Percentiles rank a stretch among this genome's conserved stretches.
phyloP scores from a whole-genome alignment of 92 coral and sea anemone species.

The Scolanthus callimorphus region DNA sequence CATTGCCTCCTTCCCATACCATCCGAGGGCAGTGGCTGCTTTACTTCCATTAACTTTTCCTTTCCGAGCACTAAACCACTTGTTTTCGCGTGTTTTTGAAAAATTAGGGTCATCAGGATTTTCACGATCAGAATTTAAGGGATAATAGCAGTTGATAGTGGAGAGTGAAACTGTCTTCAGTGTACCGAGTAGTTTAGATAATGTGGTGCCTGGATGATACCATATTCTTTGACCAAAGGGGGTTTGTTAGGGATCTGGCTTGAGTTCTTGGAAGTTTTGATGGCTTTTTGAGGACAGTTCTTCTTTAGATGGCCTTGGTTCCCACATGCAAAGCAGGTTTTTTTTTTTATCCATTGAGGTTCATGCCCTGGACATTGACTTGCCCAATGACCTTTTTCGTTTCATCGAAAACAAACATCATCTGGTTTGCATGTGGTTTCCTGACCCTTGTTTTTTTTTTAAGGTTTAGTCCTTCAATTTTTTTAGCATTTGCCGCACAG shows the following conservation, averaged over 20 bases:
- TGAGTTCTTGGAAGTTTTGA: no score
- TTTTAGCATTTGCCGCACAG: slow-evolving; percentile 34
- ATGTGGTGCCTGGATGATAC: slow-evolving; percentile 12
- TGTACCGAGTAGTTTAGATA: no score
- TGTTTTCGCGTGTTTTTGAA: slow-evolving; percentile 9
- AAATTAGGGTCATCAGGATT: slow-evolving; percentile 25
- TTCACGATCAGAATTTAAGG: no score
- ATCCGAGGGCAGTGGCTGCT: slow-evolving; percentile 53
- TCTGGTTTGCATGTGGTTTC: not conserved
- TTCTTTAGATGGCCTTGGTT: no score
- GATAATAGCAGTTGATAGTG: no score
- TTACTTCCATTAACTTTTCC: slow-evolving; percentile 38
- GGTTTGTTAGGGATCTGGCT: not conserved
- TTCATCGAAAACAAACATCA: slow-evolving; percentile 33
- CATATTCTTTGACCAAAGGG: not conserved
- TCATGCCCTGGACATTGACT: no score
- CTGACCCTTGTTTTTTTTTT: not conserved
- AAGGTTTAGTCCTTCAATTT: not conserved
- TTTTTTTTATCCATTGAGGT: slow-evolving; percentile 36
- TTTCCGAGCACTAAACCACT: slow-evolving; percentile 19
- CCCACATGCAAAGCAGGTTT: slow-evolving; percentile 33
- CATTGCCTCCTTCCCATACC: no score
- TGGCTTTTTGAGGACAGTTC: no score
- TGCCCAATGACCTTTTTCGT: slow-evolving; percentile 35
- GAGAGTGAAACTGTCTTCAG: no score